Conservation (phyloP, 2,797 vertebrate genomes). For the Pseudopleuronectes americanus region DNA sequence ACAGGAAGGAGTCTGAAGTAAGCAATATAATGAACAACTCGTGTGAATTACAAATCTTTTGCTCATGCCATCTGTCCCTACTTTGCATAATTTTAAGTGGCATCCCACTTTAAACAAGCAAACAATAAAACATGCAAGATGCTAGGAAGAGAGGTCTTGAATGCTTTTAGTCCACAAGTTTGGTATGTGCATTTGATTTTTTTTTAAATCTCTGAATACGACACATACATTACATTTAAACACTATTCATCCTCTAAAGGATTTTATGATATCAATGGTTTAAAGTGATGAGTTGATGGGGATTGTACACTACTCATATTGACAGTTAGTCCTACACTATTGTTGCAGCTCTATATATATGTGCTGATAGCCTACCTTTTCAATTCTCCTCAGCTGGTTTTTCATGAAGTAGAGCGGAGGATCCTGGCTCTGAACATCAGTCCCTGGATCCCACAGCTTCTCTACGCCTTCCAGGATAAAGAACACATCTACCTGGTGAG, state of each 20-base stretch:
- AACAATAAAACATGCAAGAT: conserved; percentile 10
- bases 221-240: background rate
- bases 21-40: conserved; percentile 31
- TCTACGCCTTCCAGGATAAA: conserved; percentile 96
- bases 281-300: background rate
- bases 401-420: conserved; percentile 92
- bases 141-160: background rate
- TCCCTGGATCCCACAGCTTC: conserved; percentile 94
- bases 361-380: conserved; percentile 15
- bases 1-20: conserved; percentile 33
- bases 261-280: background rate
- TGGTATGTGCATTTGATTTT: background rate
- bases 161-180: background rate
- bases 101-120: conserved; percentile 1
- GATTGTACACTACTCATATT: background rate
- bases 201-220: background rate
- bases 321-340: background rate
- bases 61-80: conserved; percentile 15
- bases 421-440: conserved; percentile 89
- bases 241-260: background rate
- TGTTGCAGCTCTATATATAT: conserved; percentile 18
- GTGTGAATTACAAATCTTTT: conserved; percentile 37
- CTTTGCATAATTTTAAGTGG: conserved; percentile 21
- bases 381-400: conserved; percentile 84
- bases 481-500: conserved; percentile 93